phyloP scores from a whole-genome alignment of 2,888 invertebrate genomes.

The Lasioglossum marginatum region DNA sequence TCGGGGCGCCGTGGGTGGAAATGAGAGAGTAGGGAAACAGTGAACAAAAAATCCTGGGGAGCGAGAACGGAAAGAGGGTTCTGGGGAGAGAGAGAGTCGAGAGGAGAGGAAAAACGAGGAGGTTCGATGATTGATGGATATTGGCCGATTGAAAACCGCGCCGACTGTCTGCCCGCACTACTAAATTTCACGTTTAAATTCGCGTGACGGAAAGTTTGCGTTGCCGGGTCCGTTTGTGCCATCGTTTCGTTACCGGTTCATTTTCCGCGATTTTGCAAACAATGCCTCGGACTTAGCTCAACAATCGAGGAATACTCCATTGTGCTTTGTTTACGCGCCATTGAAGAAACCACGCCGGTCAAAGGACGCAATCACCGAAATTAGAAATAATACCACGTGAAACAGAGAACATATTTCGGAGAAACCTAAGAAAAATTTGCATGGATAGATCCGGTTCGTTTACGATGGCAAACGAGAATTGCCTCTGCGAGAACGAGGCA shows the following conservation, averaged over 20 bases:
- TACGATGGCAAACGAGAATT: not conserved
- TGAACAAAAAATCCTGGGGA: not conserved
- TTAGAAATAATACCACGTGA: not conserved
- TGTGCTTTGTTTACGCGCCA: not conserved
- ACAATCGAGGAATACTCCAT: slow-evolving; percentile 11
- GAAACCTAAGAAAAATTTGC: not conserved
- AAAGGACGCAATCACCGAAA: not conserved
- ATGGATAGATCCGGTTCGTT: not conserved
- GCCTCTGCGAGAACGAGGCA: not conserved
- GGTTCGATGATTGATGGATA: slow-evolving; percentile 75
- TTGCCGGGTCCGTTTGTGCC: slow-evolving; percentile 50
- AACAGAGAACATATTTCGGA: not conserved
- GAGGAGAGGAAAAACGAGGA: slow-evolving; percentile 54
- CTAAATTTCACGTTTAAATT: slow-evolving; percentile 71
- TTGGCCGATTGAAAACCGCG: slow-evolving; percentile 73
- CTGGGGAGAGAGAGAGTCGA: slow-evolving; percentile 1
- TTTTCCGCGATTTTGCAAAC: slow-evolving; percentile 37
- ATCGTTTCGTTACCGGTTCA: slow-evolving; percentile 44
- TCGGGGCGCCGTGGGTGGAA: not conserved
- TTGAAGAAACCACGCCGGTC: not conserved
- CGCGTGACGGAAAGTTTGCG: slow-evolving; percentile 58
- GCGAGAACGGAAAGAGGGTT: not conserved
- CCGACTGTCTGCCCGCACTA: slow-evolving; percentile 60
- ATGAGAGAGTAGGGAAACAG: not conserved
- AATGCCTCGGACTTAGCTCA: not conserved